Base-by-base conservation (phyloP, 2,113 vertebrate species). In the Motacilla alba region DNA sequence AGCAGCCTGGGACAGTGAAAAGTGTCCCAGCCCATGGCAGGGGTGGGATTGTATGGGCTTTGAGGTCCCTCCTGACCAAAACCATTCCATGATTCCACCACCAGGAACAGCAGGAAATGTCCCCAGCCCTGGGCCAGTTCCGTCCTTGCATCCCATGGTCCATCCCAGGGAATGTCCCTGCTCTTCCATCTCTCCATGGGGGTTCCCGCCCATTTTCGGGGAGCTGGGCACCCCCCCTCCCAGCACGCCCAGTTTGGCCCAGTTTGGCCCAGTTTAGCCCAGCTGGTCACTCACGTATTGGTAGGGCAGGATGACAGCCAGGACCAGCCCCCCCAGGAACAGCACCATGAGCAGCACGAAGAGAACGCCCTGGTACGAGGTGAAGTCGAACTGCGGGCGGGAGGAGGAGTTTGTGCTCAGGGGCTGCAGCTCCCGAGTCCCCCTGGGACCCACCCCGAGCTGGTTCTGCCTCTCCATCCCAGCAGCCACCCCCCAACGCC, bases 261-360 rank as follows among this genome's bases (percentile, higher is more conserved):
- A 31, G 62, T 55, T 15, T 22, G 47, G 21, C 39, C 33, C 58
- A 27, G 68, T 1, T n/a, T n/a, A n/a, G 21, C 39, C 33, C 58
- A 27, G 68, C 1, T n/a, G n/a, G 31, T 35, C 11, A 86, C 83
- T 76, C 72, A 76, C 83, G 0, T 86, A 76, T 86, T 86, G 83
- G 83, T 76, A 86, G 72, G 83, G 83, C 53, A 86, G 72, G 62
- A 86, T 76, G 53, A 86, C 37, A 2, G 83, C 83, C 83, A 86
- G 83, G 37, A 76, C 83, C 53, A 86, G 53, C 0, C 83, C 83
- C 14, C 83, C 83, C 72, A 86, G 62, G 72, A 86, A 76, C 16
- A 86, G 83, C 62, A 86, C 83, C 83, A 86, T 86, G 72, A 86
- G 83, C 72, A 86, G 83, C 83, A 86, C 83, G 17, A 86, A 86